phyloP scores from a whole-genome alignment of 2,888 invertebrate genomes.

The Apoda limacodes region DNA sequence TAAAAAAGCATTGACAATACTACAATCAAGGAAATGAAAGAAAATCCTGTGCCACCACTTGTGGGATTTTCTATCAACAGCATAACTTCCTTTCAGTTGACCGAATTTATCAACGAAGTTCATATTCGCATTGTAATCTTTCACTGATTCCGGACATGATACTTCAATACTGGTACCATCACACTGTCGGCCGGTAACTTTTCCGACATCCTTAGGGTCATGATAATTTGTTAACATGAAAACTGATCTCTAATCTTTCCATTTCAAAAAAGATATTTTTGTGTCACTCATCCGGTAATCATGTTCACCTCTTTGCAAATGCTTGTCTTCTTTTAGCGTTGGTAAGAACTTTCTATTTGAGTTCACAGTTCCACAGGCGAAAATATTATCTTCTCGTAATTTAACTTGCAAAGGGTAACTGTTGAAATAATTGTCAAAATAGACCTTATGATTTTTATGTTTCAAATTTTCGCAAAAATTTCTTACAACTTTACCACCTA shows the following conservation, averaged over 20 bases:
- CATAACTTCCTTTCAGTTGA: slow-evolving; percentile 17
- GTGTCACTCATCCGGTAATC: no score
- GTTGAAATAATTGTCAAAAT: slow-evolving; percentile 15
- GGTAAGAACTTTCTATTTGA: slow-evolving; percentile 3
- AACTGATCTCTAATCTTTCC: no score
- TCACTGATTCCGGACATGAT: slow-evolving; percentile 15
- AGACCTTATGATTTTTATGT: no score
- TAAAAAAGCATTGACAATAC: slow-evolving; percentile 9
- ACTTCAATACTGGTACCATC: slow-evolving; percentile 10
- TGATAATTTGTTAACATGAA: no score
- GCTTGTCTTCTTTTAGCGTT: slow-evolving; percentile 2
- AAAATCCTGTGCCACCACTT: slow-evolving; percentile 19
- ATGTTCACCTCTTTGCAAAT: slow-evolving; percentile 5
- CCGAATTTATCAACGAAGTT: slow-evolving; percentile 20
- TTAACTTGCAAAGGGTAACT: slow-evolving; percentile 13
- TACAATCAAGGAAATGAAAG: slow-evolving; percentile 14
- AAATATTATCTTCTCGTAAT: slow-evolving; percentile 8
- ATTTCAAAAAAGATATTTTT: no score
- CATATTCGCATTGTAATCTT: slow-evolving; percentile 15
- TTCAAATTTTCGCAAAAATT: no score
- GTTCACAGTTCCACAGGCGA: slow-evolving; percentile 12
- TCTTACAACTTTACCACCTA: slow-evolving; percentile 10
- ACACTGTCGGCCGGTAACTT: slow-evolving; percentile 8
- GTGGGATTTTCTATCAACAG: slow-evolving; percentile 16
- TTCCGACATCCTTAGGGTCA: no score